Base-by-base conservation (phyloP, 2,888 invertebrate species). In the Caenorhabditis afra region DNA sequence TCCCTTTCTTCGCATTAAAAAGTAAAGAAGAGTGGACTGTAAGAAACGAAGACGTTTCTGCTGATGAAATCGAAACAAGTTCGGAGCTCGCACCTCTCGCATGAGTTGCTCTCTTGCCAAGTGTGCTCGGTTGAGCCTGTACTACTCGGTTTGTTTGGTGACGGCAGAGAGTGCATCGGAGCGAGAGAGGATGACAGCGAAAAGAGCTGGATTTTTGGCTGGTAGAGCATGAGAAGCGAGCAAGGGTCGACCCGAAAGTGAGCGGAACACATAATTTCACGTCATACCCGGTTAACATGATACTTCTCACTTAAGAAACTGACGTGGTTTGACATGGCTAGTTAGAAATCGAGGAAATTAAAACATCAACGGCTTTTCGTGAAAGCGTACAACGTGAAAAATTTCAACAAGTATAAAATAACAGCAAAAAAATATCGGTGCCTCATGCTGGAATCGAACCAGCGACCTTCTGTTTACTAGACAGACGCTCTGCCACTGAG, bases 391-490 rank as follows among this genome's bases (percentile, higher is more conserved):
- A 59, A 66, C 18, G 16, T 39, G 14, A 67, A 18, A 50, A 52
- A 41, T 44, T 53, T 23, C 12, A 65, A 37, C 10, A 49, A 70
- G 20, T 52, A 58, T 16, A 58, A 50, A 44, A 18, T 44, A 76
- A 67, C 20, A 55, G 20, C 20, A 64, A 66, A 81, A 81, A 75
- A 52, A 16, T 58, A n/a, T 75, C 70, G 71, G 78, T 87, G 87
- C 87, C 87, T 86, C 85, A 86, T 87, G 87, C 87, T 86, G 87
- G 87, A 87, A 87, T 87, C 87, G 87, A 87, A 87, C 87, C 86
- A 86, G 87, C 87, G 88, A 87, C 87, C 88, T 88, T 87, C 87
- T 88, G 88, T 88, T 88, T 87, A 88, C 87, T 86, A 88, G 88
- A 88, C 88, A 88, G 88, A 88, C 87, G 88, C 87, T 87, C 87